Conservation (phyloP, 2,113 vertebrate genomes). For the Myanophis thanlyinensis region DNA sequence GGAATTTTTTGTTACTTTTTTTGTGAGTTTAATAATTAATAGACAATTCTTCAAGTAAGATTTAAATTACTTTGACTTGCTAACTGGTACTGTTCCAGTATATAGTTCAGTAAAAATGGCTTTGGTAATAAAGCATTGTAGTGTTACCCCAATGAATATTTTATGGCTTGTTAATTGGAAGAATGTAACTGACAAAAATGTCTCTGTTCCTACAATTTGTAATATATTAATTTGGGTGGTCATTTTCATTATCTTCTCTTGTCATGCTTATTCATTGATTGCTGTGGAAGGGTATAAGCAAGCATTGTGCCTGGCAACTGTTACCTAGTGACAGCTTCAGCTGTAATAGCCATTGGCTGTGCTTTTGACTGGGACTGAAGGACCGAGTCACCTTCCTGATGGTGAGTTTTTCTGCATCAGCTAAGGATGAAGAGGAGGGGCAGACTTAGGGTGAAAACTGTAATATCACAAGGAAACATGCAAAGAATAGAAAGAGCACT, state of each 20-base stretch:
- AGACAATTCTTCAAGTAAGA: constrained; percentile 44
- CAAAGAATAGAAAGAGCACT: constrained; percentile 66
- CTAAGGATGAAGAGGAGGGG: constrained; percentile 58
- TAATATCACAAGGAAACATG: constrained; percentile 59
- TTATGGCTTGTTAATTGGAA: constrained; percentile 8
- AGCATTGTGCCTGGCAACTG: constrained; percentile 81
- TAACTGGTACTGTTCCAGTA: constrained; percentile 25
- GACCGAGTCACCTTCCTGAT: constrained; percentile 79
- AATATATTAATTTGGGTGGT: constrained; percentile 44
- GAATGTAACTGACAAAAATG: constrained; percentile 23
- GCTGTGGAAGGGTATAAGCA: constrained; percentile 74
- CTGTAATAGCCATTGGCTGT: constrained; percentile 77
- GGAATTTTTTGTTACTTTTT: constrained; percentile 18
- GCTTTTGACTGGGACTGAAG: constrained; percentile 70
- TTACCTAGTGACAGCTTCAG: constrained; percentile 81
- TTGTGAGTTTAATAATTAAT: constrained; percentile 68
- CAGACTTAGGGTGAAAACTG: constrained; percentile 84
- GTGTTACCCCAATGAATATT: constrained; percentile 25
- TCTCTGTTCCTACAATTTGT: constrained; percentile 20
- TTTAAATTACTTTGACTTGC: constrained; percentile 66
- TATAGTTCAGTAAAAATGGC: constrained; percentile 34
- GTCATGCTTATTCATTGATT: constrained; percentile 74
- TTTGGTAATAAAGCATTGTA: constrained; percentile 45
- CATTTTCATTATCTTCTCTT: constrained; percentile 67
- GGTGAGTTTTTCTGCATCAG: constrained; percentile 70